Evolutionary conservation across 1,140 invertebrate genomes (phyloP).

Genomic region (Trichogramma pretiosum): DNA sequence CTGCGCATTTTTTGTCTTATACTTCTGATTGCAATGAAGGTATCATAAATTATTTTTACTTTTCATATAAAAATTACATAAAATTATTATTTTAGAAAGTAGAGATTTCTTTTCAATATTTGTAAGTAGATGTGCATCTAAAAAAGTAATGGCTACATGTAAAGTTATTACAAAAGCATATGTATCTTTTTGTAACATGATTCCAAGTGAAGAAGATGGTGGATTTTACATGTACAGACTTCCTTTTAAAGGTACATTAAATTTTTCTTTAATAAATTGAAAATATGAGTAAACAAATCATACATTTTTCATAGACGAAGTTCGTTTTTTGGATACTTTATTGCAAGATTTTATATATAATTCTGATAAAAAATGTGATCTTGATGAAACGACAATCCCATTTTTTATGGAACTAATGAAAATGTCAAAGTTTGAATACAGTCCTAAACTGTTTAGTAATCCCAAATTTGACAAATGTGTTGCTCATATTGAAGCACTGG

Average conservation of each 20-base stretch:
- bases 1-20: slow-evolving; percentile 8
- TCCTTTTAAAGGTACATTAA: slow-evolving; percentile 5
- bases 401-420: slow-evolving; percentile 8
- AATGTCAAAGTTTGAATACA: not conserved
- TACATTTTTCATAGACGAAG: not conserved
- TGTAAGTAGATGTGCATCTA: not conserved
- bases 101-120: slow-evolving; percentile 7
- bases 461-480: slow-evolving; percentile 12
- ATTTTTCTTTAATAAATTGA: not conserved
- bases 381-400: slow-evolving; percentile 1
- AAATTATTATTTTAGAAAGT: slow-evolving; percentile 2
- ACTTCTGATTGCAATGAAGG: not conserved
- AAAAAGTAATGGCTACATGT: slow-evolving; percentile 14
- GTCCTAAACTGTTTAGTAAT: slow-evolving; percentile 5
- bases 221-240: slow-evolving; percentile 14
- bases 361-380: slow-evolving; percentile 1
- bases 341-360: not conserved
- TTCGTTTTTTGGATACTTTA: not conserved
- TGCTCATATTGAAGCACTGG: slow-evolving; percentile 16
- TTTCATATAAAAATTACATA: not conserved
- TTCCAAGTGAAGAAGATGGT: slow-evolving; percentile 7
- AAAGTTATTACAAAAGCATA: slow-evolving; percentile 4
- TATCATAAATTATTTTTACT: not conserved
- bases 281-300: no score
- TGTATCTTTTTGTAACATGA: slow-evolving; percentile 8